These are phyloP conservation scores for Danionella cerebrum DNA, from an alignment of 2,113 vertebrate genomes.

Conservation along the genomic window DNA sequence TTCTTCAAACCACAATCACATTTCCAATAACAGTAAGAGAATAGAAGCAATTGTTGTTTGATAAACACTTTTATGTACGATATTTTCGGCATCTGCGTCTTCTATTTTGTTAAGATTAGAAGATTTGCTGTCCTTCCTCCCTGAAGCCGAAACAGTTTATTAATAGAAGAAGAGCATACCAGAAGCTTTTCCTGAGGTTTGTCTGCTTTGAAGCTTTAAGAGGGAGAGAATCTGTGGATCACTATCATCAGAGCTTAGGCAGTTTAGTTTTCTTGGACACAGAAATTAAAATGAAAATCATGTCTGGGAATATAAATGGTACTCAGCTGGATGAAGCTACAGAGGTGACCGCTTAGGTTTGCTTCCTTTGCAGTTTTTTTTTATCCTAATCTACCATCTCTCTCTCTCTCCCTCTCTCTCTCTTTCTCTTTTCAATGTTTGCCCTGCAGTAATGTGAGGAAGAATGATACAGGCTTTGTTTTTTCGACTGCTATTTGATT, in stretches of 20 bases:
- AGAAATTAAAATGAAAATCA: conserved; percentile 63
- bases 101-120: not conserved
- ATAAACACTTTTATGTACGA: too few species aligned
- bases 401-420: conserved; percentile 40
- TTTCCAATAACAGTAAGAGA: too few species aligned
- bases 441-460: conserved; percentile 60
- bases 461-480: conserved; percentile 62
- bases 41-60: too few species aligned
- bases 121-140: not conserved
- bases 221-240: conserved; percentile 37
- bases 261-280: conserved; percentile 45
- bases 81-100: not conserved
- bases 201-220: conserved; percentile 24
- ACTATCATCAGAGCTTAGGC: conserved; percentile 53
- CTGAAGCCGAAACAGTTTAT: not conserved
- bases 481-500: conserved; percentile 53
- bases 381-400: conserved; percentile 55
- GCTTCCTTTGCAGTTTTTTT: conserved; percentile 62
- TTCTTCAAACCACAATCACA: too few species aligned
- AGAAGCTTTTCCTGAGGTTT: conserved; percentile 27
- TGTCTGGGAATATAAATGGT: conserved; percentile 32
- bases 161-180: not conserved
- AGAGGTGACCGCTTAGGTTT: conserved; percentile 57
- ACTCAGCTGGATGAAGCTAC: conserved; percentile 44
- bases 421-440: conserved; percentile 47